Base-by-base conservation (phyloP, 2,113 vertebrate species). In the Ancistrus triradiatus region DNA sequence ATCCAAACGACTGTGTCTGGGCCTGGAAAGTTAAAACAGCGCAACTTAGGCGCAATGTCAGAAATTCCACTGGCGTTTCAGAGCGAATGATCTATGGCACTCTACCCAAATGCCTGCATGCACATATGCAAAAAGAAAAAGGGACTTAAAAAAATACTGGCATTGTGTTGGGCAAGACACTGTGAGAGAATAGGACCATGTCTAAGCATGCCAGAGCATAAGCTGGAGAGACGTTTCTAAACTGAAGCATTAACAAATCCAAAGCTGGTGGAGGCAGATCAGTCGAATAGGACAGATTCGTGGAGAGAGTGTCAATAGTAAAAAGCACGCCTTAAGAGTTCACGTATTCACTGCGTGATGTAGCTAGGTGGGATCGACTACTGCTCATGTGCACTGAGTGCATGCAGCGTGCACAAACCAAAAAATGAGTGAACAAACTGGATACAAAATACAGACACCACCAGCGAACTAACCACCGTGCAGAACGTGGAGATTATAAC, bases 201-300 rank as follows among this genome's bases (percentile, higher is more conserved):
- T 53, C 70, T 76, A 27, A 51, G n/a, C 50, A 44, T 25, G 17
- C 13, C 15, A 27, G 31, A 55, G 19, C 70, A 57, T 56, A 43
- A 33, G 43, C 17, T 40, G 48, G 40, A 42, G 21, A 18, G 40
- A 52, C 40, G 57, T 51, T 59, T 18, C 14, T 44, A 51, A 48
- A 17, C 18, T 22, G 35, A 35, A 61, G 31, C 46, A 51, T 27
- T 63, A 66, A 24, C 49, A 58, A 68, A 11, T 77, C 70, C 40
- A 55, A 22, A 46, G 31, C 19, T 31, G 27, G 7, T 4, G 3
- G 7, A 31, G n/a, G n/a, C n/a, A 31, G 7, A 3, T 31, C 27
- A 31, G 27, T 31, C 7, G 27, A 31, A 31, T 31, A 31, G 7
- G 3, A 7, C 27, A 4, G 3, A 31, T 47, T 47, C 3, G 19